Percentiles rank a stretch among this genome's conserved stretches.
phyloP scores from a whole-genome alignment of 2,888 invertebrate species.

The Clanis bilineata region DNA sequence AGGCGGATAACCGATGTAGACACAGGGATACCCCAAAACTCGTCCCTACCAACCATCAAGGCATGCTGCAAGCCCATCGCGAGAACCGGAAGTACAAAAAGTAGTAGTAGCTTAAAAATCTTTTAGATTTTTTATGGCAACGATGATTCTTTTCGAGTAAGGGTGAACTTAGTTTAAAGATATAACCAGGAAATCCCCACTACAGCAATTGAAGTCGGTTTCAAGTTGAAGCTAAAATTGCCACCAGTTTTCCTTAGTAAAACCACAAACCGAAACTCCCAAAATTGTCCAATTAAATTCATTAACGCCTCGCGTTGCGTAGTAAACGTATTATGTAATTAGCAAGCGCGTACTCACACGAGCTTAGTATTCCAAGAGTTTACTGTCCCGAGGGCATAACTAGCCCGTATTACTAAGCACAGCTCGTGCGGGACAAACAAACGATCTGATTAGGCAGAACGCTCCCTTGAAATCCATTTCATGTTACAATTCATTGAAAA shows the following conservation, averaged over 20 bases:
- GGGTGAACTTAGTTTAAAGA: too few relatives aligned
- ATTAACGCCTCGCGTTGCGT: not conserved
- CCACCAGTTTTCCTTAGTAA: not conserved
- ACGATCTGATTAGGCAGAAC: conserved; percentile 35
- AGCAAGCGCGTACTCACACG: not conserved
- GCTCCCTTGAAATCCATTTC: conserved; percentile 18
- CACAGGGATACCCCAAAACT: too few relatives aligned
- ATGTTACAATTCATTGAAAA: not conserved
- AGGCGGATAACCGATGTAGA: too few relatives aligned
- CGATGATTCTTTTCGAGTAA: too few relatives aligned
- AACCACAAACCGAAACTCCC: not conserved
- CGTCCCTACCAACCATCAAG: too few relatives aligned
- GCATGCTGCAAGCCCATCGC: too few relatives aligned
- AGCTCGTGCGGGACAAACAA: conserved; percentile 26
- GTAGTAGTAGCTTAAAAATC: too few relatives aligned
- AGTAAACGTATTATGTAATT: not conserved
- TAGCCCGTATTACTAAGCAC: not conserved
- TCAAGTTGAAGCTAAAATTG: not conserved
- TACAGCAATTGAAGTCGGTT: too few relatives aligned
- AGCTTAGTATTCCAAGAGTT: not conserved
- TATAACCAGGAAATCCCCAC: too few relatives aligned
- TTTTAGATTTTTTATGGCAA: too few relatives aligned
- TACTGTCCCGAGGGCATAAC: not conserved
- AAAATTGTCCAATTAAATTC: not conserved
- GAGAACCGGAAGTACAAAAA: too few relatives aligned